Base-by-base conservation (phyloP, 1,140 invertebrate species). In the Drosophila novamexicana region DNA sequence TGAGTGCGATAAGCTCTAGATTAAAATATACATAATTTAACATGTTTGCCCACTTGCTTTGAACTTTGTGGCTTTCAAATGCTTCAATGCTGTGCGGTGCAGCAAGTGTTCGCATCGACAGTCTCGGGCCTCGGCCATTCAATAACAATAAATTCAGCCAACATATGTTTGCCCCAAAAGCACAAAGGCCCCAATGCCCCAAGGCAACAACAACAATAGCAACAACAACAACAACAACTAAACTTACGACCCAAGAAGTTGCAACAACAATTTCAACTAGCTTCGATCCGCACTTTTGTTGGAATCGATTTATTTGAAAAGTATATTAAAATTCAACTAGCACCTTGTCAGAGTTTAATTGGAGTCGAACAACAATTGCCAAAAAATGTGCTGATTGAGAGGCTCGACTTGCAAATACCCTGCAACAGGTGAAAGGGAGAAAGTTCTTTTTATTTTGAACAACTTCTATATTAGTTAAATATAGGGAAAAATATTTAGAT, bases 1-100 rank as follows among this genome's bases (percentile, higher is more conserved):
- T 88, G 79, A 88, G 79, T 83, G 83, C 72, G 83, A 88, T 88
- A 88, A 88, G 83, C 81, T 79, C 76, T 49, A 88, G 82, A 88
- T 88, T 88, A 88, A 86, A 88, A 88, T 88, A 88, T 88, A 47
- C 69, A 88, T 88, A 88, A 88, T 88, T 88, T 57, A 88, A 42
- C 10, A 68, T 88, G 83, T 86, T 86, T 86, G 79, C 34, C 52
- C 39, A 29, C 52, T 54, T 57, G 61, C 68, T 16, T 70, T 7
- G 34, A 40, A 53, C 66, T 68, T 52, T 61, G 47, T 37, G 37
- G 61, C 64, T 34, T 52, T 58, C 54, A 67, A 29, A 54, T 47
- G 39, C 44, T 45, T 65, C 50, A 65, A 54, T 39, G 29, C 47
- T 47, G 40, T 9, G n/a, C 22, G 22, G 22, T 22, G 22, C 22